Evolutionary conservation across 92 coral and sea anemone species (phyloP), one percentile per base, ranked within the genome.

Genomic region (Epizoanthus ramosus): DNA sequence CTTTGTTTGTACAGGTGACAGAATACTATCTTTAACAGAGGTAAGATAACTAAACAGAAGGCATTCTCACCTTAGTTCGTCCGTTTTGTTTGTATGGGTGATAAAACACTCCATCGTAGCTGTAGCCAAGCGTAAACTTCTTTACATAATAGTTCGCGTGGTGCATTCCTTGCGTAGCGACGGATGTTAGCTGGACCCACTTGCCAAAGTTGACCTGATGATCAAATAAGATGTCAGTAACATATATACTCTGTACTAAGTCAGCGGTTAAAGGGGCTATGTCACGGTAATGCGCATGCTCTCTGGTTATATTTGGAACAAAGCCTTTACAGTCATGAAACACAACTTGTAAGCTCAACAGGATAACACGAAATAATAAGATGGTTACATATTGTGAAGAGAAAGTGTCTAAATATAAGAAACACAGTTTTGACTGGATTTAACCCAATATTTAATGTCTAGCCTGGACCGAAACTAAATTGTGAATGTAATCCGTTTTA

Each of bases 81-180:
- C 82, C 82, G 61, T 3, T 59, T 77, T 77, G 82, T 19, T 77
- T 77, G 60, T 77, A 77, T 0, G 57, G n/a, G 63, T 77, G 70
- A 39, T 60, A 77, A 69, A 77, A 77, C 58, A 77, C 82, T 12
- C 82, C 71, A 21, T 77, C 82, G 58, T 77, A 77, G 16, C 82
- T 77, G 43, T 60, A 77, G 22, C 15, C 35, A 6, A 77, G 50
- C 24, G 71, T 61, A 15, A 10, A 77, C 7, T 56, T 22, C 16
- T 60, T 60, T 5, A 77, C 82, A 7, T 60, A 77, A 4, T 8
- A 6, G 71, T 77, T 18, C 13, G 22, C 12, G 8, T 3, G 9
- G 21, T 1, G 61, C 0, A 25, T 13, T 4, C 82, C 82, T 63
- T 77, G 82, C 0, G 71, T 77, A 8, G 82, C 82, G 24, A 77